phyloP scores from a whole-genome alignment of 2,888 invertebrate species.

The Dyspetes luteomarginatus region DNA sequence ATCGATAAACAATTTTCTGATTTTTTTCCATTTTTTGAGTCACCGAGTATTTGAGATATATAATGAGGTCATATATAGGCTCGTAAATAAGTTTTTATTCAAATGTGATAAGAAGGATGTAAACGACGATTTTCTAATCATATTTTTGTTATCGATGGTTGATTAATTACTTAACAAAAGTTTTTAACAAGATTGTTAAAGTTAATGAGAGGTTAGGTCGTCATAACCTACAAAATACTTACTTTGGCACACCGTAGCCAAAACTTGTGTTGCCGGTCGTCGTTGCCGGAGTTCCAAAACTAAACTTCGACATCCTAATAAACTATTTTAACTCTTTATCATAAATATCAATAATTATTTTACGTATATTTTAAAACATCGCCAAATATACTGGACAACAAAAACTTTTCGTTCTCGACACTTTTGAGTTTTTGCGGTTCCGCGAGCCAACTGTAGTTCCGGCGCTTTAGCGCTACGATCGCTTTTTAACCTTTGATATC shows the following conservation, averaged over 20 bases:
- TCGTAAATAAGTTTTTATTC: too few species aligned
- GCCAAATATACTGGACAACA: background rate
- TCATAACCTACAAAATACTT: slow-evolving; percentile 66
- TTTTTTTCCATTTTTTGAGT: too few species aligned
- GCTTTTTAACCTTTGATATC: background rate
- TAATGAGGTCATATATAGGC: too few species aligned
- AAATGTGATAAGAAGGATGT: too few species aligned
- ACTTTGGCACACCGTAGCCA: slow-evolving; percentile 77
- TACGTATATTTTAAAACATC: slow-evolving; percentile 28
- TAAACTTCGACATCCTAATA: slow-evolving; percentile 75
- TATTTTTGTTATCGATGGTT: too few species aligned
- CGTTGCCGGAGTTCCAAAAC: slow-evolving; percentile 76
- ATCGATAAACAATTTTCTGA: too few species aligned
- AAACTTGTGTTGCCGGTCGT: slow-evolving; percentile 71
- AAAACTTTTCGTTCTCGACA: background rate
- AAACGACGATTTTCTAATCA: too few species aligned
- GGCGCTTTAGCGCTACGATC: background rate
- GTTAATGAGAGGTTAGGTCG: slow-evolving; percentile 58
- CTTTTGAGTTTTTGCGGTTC: slow-evolving; percentile 45
- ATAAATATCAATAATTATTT: slow-evolving; percentile 17
- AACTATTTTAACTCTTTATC: background rate
- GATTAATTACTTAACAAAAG: background rate
- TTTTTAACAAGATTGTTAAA: background rate
- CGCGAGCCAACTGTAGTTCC: background rate
- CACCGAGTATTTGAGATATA: too few species aligned